Base-by-base conservation (phyloP, 2,113 vertebrate species). In the Hystrix cristata region DNA sequence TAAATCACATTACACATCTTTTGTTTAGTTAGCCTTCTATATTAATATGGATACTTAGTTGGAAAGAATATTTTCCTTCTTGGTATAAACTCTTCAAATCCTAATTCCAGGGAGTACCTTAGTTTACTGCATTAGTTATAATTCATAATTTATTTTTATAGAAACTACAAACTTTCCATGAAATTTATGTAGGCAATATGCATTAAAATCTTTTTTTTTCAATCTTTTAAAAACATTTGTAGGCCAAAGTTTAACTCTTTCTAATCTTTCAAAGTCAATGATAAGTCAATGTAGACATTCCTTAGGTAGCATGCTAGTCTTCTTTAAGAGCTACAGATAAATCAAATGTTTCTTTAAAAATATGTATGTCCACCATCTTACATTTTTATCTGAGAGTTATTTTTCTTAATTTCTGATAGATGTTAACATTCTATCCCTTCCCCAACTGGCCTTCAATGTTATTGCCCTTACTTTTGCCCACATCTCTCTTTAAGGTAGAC, bases 141-240 rank as follows among this genome's bases (percentile, higher is more conserved):
- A 92, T 92, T 91, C 43, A 64, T 19, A 81, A 80, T 72, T 71
- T 69, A 88, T 91, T 87, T 79, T 97, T 48, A 64, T 87, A 48
- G 76, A 72, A 92, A 91, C n/a, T 81, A 46, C 55, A 82, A 91
- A 48, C 18, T 93, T 65, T 65, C 51, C 64, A 78, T 76, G 48
- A 87, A 95, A 91, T 91, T 43, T 71, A 38, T 18, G 1, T 85
- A 94, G 16, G 2, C 81, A 93, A 80, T 55, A 1, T 60, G 19
- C 76, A 65, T 76, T 81, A 88, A 93, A 89, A 86, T 86, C 5
- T 79, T 71, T 88, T n/a, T 46, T 8, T 74, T 83, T 79, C 29
- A 93, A n/a, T 83, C 27, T 23, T 23, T 21, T 78, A 18, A 31
- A 80, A 79, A 64, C 23, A 53, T 95, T 94, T 92, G 80, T 59